These are phyloP conservation scores for Perca schrenkii DNA, from an alignment of 2,113 vertebrate genomes.

Conservation along the genomic window DNA sequence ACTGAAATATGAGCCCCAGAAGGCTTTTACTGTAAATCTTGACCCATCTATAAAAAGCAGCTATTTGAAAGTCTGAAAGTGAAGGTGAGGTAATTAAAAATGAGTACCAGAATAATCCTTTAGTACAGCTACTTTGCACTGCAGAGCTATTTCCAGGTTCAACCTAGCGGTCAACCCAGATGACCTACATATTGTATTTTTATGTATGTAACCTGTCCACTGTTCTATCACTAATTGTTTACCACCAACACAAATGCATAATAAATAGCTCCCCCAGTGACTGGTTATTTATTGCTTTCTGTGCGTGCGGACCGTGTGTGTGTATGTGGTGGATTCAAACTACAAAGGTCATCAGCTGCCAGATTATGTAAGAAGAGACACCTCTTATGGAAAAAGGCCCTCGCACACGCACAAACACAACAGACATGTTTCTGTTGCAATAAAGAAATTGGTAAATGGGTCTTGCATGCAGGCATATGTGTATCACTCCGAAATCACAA, in stretches of 20 bases:
- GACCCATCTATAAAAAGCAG: not conserved
- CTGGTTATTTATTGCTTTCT: not conserved
- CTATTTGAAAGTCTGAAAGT: not conserved
- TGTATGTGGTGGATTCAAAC: conserved; percentile 41
- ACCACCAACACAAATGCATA: conserved; percentile 23
- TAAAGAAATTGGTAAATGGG: conserved; percentile 7
- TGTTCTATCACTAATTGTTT: conserved; percentile 17
- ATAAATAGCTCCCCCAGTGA: conserved; percentile 21
- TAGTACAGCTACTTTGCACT: not conserved
- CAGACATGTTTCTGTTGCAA: conserved; percentile 5
- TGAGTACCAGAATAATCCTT: not conserved
- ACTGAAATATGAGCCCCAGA: not conserved
- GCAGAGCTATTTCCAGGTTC: not conserved
- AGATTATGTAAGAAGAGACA: conserved; percentile 60
- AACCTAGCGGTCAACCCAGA: not conserved
- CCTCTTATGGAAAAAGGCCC: conserved; percentile 9
- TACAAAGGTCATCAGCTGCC: conserved; percentile 65
- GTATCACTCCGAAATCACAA: conserved; percentile 12
- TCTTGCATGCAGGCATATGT: conserved; percentile 9
- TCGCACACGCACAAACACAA: conserved; percentile 14
- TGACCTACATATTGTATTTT: not conserved
- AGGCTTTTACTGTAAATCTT: not conserved
- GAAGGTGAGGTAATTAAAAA: not conserved
- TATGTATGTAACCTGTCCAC: not conserved
- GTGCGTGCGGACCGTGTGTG: conserved; percentile 19